Evolutionary conservation across 2,113 vertebrate genomes (phyloP), one percentile per base, ranked within the genome.

Genomic region (Myotis yumanensis): DNA sequence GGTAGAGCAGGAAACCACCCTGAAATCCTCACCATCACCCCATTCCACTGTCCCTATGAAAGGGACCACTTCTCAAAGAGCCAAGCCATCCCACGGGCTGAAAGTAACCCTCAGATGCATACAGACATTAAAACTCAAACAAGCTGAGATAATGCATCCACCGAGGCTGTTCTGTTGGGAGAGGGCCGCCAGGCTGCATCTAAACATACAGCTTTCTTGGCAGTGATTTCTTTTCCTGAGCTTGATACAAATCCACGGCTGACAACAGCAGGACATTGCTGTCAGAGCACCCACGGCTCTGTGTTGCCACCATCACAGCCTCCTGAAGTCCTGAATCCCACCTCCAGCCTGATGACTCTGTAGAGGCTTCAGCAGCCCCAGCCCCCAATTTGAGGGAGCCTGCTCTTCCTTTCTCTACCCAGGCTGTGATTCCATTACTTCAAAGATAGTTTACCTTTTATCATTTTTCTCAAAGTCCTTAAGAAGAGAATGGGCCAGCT

Each of bases 161-260:
- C 25, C 32, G 90, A 95, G 7, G 30, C 76, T 71, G 32, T 66
- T 81, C 88, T 93, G 32, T 46, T 57, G 54, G 64, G 48, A 95
- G 94, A 75, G 88, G 9, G 32, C 93, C 0, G 2, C 22, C 89
- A 87, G 9, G 4, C 1, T 72, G 43, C 0, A 95, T 92, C 93
- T 79, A 35, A 95, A 93, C 75, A 93, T 11, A 93, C 95, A 96
- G 54, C 40, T 86, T 96, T 97, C 95, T 95, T 95, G 73, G 86
- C 48, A 73, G 90, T 86, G 0, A 5, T 95, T 96, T 86, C 68
- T 69, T 95, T 97, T 96, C 93, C 91, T 94, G 68, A 92, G 82
- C 32, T 75, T 76, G 54, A 86, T 94, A 90, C 18, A 86, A 94
- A 95, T 48, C 93, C 73, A 77, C 9, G 10, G 62, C 90, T 81